Percentiles rank a stretch among this genome's conserved stretches.
Evolutionary conservation across 2,113 vertebrate genomes (phyloP).

Genomic region (Ibidorhyncha struthersii): DNA sequence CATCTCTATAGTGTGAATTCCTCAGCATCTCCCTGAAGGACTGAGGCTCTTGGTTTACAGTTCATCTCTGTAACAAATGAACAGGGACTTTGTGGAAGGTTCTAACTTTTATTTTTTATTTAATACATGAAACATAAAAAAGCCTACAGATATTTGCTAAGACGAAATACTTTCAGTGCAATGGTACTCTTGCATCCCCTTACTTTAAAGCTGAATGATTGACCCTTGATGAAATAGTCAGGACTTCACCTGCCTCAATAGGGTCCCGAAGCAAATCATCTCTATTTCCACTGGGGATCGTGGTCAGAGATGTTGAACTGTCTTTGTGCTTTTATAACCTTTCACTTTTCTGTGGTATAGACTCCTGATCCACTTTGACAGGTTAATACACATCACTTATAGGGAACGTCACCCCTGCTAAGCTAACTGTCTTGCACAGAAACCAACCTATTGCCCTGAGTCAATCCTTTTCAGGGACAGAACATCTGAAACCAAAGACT

Average conservation of each 20-base stretch:
- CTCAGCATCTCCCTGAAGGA: neutral
- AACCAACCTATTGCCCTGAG: constrained; percentile 6
- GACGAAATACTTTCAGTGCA: neutral
- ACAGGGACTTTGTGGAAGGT: neutral
- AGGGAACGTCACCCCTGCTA: neutral
- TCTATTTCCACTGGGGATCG: neutral
- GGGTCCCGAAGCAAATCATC: neutral
- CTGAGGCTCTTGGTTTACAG: neutral
- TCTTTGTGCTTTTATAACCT: constrained; percentile 35
- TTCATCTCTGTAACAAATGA: neutral
- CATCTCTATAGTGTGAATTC: neutral
- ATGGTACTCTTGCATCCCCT: neutral
- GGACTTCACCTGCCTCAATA: neutral
- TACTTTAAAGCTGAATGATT: neutral
- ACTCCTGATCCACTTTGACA: constrained; percentile 43
- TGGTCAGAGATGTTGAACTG: neutral
- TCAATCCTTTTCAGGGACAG: neutral
- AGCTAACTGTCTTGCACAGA: constrained; percentile 23
- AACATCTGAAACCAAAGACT: neutral
- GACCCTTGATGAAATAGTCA: neutral
- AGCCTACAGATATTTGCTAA: neutral
- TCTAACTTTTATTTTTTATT: neutral
- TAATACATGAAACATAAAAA: neutral
- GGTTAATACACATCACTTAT: constrained; percentile 46
- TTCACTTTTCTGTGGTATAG: neutral